Conservation (phyloP, 2,888 invertebrate species). For the Tinea pellionella region DNA sequence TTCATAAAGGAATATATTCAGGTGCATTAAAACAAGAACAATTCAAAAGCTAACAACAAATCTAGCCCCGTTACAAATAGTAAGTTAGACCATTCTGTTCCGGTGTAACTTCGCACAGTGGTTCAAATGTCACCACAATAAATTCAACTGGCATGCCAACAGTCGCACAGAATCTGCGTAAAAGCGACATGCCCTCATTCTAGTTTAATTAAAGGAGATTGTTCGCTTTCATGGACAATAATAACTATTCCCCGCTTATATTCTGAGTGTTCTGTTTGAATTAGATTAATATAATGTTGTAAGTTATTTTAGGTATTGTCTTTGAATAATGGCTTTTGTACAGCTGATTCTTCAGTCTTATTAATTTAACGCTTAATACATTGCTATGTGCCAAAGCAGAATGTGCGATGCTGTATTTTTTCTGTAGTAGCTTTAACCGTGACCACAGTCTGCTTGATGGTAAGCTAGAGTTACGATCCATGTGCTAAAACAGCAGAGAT, state of each 20-base stretch:
- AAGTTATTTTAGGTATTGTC: too few relatives aligned
- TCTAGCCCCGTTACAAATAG: neutral
- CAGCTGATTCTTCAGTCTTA: too few relatives aligned
- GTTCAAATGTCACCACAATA: conserved; percentile 12
- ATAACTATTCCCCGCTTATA: neutral
- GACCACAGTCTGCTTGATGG: too few relatives aligned
- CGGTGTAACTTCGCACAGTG: neutral
- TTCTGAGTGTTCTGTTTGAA: neutral
- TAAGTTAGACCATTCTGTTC: neutral
- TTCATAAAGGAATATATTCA: too few relatives aligned
- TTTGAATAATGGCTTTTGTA: too few relatives aligned
- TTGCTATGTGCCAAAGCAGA: too few relatives aligned
- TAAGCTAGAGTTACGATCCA: too few relatives aligned
- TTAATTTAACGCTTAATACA: too few relatives aligned
- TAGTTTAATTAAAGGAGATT: conserved; percentile 39
- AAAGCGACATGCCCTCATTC: conserved; percentile 13
- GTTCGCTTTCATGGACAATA: conserved; percentile 20
- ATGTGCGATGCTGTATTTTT: too few relatives aligned
- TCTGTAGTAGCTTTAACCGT: too few relatives aligned
- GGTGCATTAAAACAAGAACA: neutral
- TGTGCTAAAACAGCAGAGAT: too few relatives aligned
- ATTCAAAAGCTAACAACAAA: neutral
- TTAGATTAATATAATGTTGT: too few relatives aligned
- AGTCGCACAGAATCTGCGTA: conserved; percentile 10
- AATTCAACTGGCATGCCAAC: conserved; percentile 2